phyloP scores from a whole-genome alignment of 2,797 vertebrate genomes.

The Liasis olivaceus region DNA sequence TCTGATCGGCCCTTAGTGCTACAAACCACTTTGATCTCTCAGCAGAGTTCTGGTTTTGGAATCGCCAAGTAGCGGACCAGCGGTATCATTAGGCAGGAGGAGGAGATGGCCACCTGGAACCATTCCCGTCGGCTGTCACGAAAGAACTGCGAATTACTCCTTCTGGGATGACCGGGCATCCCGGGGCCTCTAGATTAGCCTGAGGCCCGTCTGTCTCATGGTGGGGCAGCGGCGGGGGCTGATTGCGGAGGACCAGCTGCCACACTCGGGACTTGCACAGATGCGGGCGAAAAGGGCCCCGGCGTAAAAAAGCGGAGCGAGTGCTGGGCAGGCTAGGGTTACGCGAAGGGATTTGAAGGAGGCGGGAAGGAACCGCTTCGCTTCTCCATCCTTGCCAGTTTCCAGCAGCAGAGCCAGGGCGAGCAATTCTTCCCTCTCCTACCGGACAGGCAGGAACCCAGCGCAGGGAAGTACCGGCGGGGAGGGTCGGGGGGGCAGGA shows the following conservation, averaged over 20 bases:
- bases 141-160: neutral
- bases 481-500: too few species aligned
- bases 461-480: neutral
- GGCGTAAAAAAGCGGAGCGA: neutral
- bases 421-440: neutral
- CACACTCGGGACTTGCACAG: neutral
- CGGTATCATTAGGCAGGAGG: neutral
- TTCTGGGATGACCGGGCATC: neutral
- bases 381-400: conserved; percentile 9
- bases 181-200: neutral
- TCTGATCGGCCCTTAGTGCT: neutral
- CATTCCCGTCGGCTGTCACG: neutral
- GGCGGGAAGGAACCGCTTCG: neutral
- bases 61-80: too few species aligned
- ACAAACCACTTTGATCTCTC: neutral
- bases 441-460: neutral
- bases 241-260: neutral
- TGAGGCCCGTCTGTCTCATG: neutral
- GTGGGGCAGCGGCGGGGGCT: neutral
- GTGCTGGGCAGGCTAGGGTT: conserved; percentile 3
- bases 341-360: neutral
- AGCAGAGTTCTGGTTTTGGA: neutral
- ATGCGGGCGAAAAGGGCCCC: neutral
- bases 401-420: neutral
- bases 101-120: neutral